These are phyloP conservation scores for Omphaloscelis lunosa DNA, from an alignment of 2,888 invertebrate species.

Conservation along the genomic window DNA sequence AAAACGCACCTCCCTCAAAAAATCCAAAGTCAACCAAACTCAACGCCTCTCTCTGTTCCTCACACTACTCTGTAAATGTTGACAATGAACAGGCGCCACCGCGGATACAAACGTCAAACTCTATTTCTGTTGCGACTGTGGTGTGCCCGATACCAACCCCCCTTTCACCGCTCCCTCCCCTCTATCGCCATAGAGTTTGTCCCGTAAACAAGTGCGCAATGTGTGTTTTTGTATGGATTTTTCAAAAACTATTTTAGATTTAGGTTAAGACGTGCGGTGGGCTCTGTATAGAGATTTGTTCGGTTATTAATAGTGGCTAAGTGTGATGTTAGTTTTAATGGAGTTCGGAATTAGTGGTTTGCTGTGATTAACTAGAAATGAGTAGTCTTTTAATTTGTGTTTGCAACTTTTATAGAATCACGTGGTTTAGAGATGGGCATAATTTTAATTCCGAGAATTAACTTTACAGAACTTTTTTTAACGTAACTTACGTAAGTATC, in stretches of 20 bases:
- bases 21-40: constrained; percentile 1
- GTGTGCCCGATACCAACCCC: constrained; percentile 76
- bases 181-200: constrained; percentile 69
- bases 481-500: no score
- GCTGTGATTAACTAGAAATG: constrained; percentile 25
- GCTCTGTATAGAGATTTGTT: constrained; percentile 48
- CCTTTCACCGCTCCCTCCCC: constrained; percentile 51
- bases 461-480: not conserved
- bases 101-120: constrained; percentile 89
- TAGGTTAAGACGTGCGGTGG: constrained; percentile 69
- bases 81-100: constrained; percentile 91
- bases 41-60: constrained; percentile 66
- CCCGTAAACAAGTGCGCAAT: constrained; percentile 80
- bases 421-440: not conserved
- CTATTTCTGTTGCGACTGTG: constrained; percentile 89
- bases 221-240: constrained; percentile 79
- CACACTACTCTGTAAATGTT: constrained; percentile 82
- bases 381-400: not conserved
- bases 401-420: not conserved
- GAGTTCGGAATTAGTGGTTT: constrained; percentile 27
- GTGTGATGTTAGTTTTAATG: constrained; percentile 48
- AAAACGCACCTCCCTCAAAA: not conserved
- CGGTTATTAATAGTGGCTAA: constrained; percentile 42
- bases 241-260: constrained; percentile 78
- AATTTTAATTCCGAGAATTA: not conserved